Evolutionary conservation across 2,113 vertebrate species (phyloP), one percentile per base, ranked within the genome.

Genomic region (Sprattus sprattus): DNA sequence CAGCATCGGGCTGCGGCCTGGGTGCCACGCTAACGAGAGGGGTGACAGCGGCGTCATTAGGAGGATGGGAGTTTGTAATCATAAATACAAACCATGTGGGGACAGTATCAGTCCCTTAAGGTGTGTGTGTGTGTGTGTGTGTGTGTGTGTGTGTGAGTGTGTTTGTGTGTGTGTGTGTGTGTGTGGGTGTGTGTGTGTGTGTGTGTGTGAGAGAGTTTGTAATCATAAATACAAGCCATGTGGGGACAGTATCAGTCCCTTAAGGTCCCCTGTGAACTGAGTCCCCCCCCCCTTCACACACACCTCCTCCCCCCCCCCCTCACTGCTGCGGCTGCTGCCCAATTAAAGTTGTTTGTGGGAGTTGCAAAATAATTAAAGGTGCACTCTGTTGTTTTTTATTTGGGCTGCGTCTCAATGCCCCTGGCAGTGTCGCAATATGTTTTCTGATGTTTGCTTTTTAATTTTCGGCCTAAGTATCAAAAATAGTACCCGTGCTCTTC

Each of bases 321-420:
- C n/a, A n/a, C n/a, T n/a, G n/a, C n/a, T 93, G 89, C 86, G 91
- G 95, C 95, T 91, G 92, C 87, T 92, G 92, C 94, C 91, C 91
- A 96, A 89, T 94, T 96, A 94, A 92, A 95, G 86, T 95, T 96
- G 91, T 95, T 96, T 94, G 92, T 94, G 89, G 91, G 95, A 91
- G 60, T 93, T 89, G 87, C 91, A 93, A 96, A 93, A 96, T 94
- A 89, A 94, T 95, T 95, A 94, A 90, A 94, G 89, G 90, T 89
- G 87, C 89, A 91, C 89, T 84, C 90, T 89, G 89, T 93, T 95
- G 94, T 92, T 90, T 90, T 89, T 86, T 89, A 88, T 91, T 92
- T 95, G 89, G 87, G 89, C 84, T 91, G 82, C 86, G 83, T 84
- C 82, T 81, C 75, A 85, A 80, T 81, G 86, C 87, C 90, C 86